These are phyloP conservation scores for Chionodraco myersi DNA, from an alignment of 2,113 vertebrate genomes.

Conservation along the genomic window DNA sequence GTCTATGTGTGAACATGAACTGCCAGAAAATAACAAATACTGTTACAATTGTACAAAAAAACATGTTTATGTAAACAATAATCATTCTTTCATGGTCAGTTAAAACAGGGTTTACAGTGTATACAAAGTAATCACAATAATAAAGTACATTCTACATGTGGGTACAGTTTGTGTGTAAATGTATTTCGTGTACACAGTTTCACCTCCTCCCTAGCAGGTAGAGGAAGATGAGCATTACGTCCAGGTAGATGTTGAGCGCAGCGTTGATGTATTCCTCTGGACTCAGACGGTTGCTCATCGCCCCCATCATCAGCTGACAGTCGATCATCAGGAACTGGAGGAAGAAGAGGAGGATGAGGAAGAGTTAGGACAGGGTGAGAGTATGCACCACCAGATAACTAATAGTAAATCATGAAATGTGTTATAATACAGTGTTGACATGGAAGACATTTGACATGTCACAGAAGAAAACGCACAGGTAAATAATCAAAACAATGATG, in stretches of 20 bases:
- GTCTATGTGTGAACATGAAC: not conserved
- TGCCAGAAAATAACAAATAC: not conserved
- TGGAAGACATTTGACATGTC: not conserved
- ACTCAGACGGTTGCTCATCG: slow-evolving; percentile 57
- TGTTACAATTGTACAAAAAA: slow-evolving; percentile 18
- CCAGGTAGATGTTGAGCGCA: slow-evolving; percentile 82
- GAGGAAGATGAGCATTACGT: slow-evolving; percentile 82
- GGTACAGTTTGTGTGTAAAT: not conserved
- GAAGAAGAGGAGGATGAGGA: not conserved
- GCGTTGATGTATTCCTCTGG: slow-evolving; percentile 83
- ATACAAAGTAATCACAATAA: slow-evolving; percentile 8
- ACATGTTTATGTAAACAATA: no score
- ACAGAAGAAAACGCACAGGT: not conserved
- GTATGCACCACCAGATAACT: not conserved
- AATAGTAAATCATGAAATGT: not conserved
- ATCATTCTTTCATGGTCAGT: not conserved
- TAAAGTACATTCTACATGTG: slow-evolving; percentile 23
- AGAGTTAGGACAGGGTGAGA: not conserved
- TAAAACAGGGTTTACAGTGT: not conserved
- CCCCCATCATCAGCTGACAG: slow-evolving; percentile 80
- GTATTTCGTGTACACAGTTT: slow-evolving; percentile 11
- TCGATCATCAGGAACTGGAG: slow-evolving; percentile 79
- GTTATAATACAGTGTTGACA: not conserved
- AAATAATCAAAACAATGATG: not conserved
- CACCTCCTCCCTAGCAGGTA: slow-evolving; percentile 76